These are phyloP conservation scores for Archips xylosteana DNA, from an alignment of 2,888 invertebrate species.

Conservation along the genomic window DNA sequence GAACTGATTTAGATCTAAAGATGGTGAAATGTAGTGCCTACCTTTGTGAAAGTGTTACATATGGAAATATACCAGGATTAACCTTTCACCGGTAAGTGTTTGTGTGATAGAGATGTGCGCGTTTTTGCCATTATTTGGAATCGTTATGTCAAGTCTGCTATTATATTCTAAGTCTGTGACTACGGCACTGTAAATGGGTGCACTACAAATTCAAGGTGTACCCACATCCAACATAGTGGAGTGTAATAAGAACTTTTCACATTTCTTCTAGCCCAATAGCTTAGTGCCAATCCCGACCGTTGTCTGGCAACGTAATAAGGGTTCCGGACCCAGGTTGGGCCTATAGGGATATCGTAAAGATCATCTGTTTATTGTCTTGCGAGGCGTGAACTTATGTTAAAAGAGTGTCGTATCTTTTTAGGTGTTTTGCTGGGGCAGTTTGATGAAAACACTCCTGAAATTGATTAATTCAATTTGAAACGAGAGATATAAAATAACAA, in stretches of 20 bases:
- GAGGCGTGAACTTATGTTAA: conserved; percentile 18
- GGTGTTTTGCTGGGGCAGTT: neutral
- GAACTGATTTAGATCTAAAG: too few species aligned
- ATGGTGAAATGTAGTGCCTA: too few species aligned
- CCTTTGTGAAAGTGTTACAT: too few species aligned
- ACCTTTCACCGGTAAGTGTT: too few species aligned
- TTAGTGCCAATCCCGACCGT: conserved; percentile 32
- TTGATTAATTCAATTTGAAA: too few species aligned
- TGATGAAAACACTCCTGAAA: neutral
- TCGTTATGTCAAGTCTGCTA: too few species aligned
- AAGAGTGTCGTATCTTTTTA: conserved; percentile 4
- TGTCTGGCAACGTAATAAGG: conserved; percentile 39
- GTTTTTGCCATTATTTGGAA: too few species aligned
- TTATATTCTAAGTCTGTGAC: too few species aligned
- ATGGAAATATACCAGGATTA: too few species aligned
- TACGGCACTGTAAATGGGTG: too few species aligned
- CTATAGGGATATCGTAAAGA: conserved; percentile 38
- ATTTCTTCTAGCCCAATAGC: conserved; percentile 30
- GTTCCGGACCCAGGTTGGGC: conserved; percentile 8
- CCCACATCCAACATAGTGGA: conserved; percentile 8
- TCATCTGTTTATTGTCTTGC: conserved; percentile 39
- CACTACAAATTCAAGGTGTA: neutral
- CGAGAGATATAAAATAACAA: too few species aligned
- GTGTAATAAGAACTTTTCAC: conserved; percentile 31
- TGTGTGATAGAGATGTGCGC: too few species aligned